phyloP scores from a whole-genome alignment of 2,797 vertebrate species.

The Enteromius treurensis region DNA sequence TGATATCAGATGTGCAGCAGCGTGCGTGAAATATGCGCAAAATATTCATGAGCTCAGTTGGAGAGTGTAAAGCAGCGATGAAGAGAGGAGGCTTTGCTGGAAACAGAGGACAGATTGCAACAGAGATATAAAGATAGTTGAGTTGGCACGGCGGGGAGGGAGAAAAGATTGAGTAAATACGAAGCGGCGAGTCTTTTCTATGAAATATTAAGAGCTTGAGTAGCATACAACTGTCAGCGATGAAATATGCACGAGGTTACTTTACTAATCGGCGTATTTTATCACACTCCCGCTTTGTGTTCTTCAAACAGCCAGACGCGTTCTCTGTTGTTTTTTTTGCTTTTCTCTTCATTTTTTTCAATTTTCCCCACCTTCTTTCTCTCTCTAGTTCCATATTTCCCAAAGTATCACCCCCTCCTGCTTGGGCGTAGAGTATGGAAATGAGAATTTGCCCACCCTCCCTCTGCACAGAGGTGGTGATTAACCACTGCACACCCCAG shows the following conservation, averaged over 20 bases:
- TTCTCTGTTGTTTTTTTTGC: conserved; percentile 40
- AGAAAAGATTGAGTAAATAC: conserved; percentile 19
- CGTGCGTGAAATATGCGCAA: conserved; percentile 48
- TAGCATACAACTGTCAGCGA: conserved; percentile 68
- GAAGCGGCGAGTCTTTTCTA: conserved; percentile 25
- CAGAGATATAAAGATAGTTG: conserved; percentile 52
- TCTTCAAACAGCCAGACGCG: conserved; percentile 38
- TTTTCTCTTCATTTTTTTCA: conserved; percentile 49
- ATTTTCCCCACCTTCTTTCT: conserved; percentile 35
- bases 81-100: conserved; percentile 43
- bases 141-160: conserved; percentile 24
- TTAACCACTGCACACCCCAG: conserved; percentile 65
- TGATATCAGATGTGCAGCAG: conserved; percentile 53
- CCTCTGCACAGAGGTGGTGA: conserved; percentile 61
- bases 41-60: conserved; percentile 62
- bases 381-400: conserved; percentile 42
- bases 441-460: conserved; percentile 56
- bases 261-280: conserved; percentile 53
- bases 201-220: conserved; percentile 63
- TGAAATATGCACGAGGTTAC: conserved; percentile 60
- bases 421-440: conserved; percentile 61
- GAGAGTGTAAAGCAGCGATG: conserved; percentile 49
- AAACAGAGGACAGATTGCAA: conserved; percentile 35
- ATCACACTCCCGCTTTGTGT: conserved; percentile 29
- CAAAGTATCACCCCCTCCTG: conserved; percentile 49